Evolutionary conservation across 2,797 vertebrate genomes (phyloP).

Genomic region (Anolis apletophallus): DNA sequence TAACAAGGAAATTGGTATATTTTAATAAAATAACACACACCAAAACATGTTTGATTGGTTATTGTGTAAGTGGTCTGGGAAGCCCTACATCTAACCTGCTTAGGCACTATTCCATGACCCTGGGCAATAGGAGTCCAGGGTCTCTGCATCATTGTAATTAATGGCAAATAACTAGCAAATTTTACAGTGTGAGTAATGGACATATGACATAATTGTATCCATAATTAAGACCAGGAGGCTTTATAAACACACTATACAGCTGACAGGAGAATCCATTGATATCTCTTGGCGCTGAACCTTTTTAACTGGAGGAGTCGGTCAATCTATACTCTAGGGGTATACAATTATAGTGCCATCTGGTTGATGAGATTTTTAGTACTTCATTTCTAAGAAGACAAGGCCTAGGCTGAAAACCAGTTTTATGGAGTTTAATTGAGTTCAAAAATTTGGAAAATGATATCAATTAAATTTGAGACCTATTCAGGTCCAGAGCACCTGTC

Average conservation of each 20-base stretch:
- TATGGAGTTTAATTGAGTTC: slow-evolving; percentile 57
- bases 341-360: slow-evolving; percentile 62
- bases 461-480: slow-evolving; percentile 47
- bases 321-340: slow-evolving; percentile 40
- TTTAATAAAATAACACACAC: background rate
- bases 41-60: background rate
- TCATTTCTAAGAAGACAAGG: slow-evolving; percentile 59
- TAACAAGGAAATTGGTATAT: background rate
- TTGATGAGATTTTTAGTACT: slow-evolving; percentile 51
- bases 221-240: slow-evolving; percentile 29
- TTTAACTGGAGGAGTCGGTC: slow-evolving; percentile 57
- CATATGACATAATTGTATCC: slow-evolving; percentile 25
- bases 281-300: slow-evolving; percentile 46
- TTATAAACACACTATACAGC: slow-evolving; percentile 45
- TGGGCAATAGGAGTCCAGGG: too few relatives aligned
- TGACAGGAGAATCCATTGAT: slow-evolving; percentile 11
- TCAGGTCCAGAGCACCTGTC: slow-evolving; percentile 48
- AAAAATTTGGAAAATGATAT: slow-evolving; percentile 53
- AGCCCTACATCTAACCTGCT: background rate
- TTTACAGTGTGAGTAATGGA: background rate
- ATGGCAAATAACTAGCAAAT: background rate
- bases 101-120: background rate
- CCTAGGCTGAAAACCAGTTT: slow-evolving; percentile 41
- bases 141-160: background rate
- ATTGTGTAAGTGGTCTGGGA: background rate